Conservation (phyloP, 2,888 invertebrate species). For the Nycteola revayana region DNA sequence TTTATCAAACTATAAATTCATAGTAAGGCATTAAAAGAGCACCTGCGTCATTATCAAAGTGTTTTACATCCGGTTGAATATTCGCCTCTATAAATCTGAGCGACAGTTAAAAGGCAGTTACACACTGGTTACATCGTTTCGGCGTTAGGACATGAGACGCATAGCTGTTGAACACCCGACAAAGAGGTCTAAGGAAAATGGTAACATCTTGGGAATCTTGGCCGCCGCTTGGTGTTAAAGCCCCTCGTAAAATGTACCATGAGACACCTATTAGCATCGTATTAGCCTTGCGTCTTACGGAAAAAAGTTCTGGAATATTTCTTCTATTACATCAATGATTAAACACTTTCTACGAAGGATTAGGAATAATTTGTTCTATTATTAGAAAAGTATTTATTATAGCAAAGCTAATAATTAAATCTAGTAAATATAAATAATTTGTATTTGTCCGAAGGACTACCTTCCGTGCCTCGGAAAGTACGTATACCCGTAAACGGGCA, state of each 20-base stretch:
- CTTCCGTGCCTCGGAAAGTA: no score
- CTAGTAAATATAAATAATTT: no score
- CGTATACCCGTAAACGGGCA: no score
- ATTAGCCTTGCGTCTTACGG: constrained; percentile 15
- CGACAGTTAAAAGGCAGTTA: constrained; percentile 15
- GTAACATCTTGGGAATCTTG: constrained; percentile 32
- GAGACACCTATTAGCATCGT: constrained; percentile 25
- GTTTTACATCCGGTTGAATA: constrained; percentile 33
- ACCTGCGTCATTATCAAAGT: constrained; percentile 19
- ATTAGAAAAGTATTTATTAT: no score
- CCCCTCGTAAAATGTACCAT: constrained; percentile 37
- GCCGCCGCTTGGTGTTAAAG: constrained; percentile 26
- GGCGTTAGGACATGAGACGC: constrained; percentile 29
- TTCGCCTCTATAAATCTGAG: constrained; percentile 29
- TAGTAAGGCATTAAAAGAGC: constrained; percentile 18
- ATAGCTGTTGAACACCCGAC: constrained; percentile 34
- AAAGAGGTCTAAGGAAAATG: constrained; percentile 36
- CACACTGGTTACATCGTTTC: constrained; percentile 18
- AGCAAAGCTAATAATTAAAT: no score
- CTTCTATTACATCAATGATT: no score
- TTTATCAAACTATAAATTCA: constrained; percentile 22
- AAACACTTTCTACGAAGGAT: no score
- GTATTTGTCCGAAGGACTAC: no score
- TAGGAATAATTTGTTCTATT: no score
- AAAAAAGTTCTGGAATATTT: neutral